These are phyloP conservation scores for Trichogramma evanescens DNA, from an alignment of 2,888 invertebrate genomes.

Conservation along the genomic window DNA sequence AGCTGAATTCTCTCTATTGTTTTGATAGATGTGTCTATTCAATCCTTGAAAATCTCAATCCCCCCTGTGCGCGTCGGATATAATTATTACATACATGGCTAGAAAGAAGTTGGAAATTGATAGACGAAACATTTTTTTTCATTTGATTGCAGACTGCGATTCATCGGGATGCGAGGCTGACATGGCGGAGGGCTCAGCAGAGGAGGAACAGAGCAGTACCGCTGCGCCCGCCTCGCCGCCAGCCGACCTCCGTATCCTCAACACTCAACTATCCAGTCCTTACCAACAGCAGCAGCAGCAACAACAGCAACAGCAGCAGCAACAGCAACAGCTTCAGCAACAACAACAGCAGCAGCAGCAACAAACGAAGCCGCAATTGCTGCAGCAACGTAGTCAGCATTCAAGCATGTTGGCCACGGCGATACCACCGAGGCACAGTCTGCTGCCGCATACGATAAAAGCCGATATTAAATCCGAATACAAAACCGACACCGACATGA, in stretches of 20 bases:
- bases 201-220: slow-evolving; percentile 54
- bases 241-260: slow-evolving; percentile 48
- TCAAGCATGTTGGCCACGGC: slow-evolving; percentile 46
- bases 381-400: slow-evolving; percentile 16
- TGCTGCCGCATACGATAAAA: slow-evolving; percentile 44
- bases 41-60: no score
- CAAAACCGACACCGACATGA: slow-evolving; percentile 33
- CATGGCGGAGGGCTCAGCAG: slow-evolving; percentile 73
- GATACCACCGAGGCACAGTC: slow-evolving; percentile 43
- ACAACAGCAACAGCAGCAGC: slow-evolving; percentile 41
- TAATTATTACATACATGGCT: no score
- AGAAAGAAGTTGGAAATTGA: background rate
- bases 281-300: slow-evolving; percentile 41
- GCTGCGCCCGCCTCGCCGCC: slow-evolving; percentile 54
- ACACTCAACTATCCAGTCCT: slow-evolving; percentile 42
- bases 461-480: slow-evolving; percentile 19
- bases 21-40: no score
- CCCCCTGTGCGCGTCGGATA: no score
- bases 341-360: slow-evolving; percentile 14
- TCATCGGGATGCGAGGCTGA: slow-evolving; percentile 75
- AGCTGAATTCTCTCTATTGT: no score
- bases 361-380: slow-evolving; percentile 12
- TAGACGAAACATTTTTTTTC: background rate
- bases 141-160: slow-evolving; percentile 46
- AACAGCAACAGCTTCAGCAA: slow-evolving; percentile 28